Evolutionary conservation across 2,113 vertebrate genomes (phyloP).

Genomic region (Xerus inauris): DNA sequence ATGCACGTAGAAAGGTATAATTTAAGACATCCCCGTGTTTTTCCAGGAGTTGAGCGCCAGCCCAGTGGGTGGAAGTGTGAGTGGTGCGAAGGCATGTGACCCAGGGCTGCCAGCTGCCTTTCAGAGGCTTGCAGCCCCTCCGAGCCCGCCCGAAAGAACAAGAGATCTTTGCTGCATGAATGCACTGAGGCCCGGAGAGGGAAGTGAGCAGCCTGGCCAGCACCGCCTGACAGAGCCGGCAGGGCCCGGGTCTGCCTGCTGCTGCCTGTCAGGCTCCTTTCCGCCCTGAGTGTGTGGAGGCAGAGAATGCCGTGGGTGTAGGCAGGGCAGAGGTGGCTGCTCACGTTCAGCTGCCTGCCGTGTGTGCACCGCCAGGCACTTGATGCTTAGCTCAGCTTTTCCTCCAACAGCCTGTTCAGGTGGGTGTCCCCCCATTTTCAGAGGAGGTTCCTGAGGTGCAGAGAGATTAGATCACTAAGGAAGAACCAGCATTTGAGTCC

Average conservation of each 20-base stretch:
- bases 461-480: not conserved
- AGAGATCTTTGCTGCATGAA: not conserved
- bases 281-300: not conserved
- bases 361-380: no score
- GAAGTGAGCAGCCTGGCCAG: not conserved
- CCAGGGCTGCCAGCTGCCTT: not conserved
- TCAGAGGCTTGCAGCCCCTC: not conserved
- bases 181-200: not conserved
- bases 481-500: not conserved
- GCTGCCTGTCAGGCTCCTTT: accelerated
- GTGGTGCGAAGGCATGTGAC: not conserved
- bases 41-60: not conserved
- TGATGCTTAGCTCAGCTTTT: not conserved
- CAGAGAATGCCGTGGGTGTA: not conserved
- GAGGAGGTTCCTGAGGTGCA: not conserved
- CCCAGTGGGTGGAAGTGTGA: not conserved
- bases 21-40: accelerated
- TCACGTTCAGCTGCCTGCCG: no score
- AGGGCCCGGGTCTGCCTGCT: not conserved
- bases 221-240: not conserved
- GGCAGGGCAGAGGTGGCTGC: not conserved
- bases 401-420: not conserved
- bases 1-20: accelerated
- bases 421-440: not conserved
- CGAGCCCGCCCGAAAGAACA: not conserved